Percentiles rank a stretch among this genome's conserved stretches.
Evolutionary conservation across 1,140 invertebrate genomes (phyloP).

Genomic region (Homalodisca vitripennis): DNA sequence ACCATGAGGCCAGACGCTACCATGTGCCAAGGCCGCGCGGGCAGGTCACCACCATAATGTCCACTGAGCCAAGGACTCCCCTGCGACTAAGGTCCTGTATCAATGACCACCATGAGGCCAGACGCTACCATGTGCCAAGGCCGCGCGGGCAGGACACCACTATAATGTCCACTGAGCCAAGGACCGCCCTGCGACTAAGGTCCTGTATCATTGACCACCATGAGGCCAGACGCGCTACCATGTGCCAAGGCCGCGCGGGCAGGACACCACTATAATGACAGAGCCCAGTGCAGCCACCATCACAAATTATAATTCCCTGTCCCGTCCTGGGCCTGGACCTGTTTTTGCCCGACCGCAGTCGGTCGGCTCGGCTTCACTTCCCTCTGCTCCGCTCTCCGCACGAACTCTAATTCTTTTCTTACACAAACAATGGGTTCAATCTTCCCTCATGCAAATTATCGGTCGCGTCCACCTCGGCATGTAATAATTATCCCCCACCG

Average conservation of each 20-base stretch:
- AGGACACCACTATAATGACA: background rate
- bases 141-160: too few relatives aligned
- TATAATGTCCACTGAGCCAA: too few relatives aligned
- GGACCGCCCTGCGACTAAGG: too few relatives aligned
- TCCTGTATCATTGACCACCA: too few relatives aligned
- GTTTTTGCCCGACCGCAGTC: background rate
- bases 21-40: too few relatives aligned
- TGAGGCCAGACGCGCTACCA: background rate
- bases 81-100: too few relatives aligned
- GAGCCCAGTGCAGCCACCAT: background rate
- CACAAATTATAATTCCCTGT: background rate
- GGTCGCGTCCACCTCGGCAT: background rate
- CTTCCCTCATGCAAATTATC: background rate
- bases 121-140: too few relatives aligned
- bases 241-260: background rate
- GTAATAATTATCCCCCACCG: background rate
- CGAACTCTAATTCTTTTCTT: background rate
- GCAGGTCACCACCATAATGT: too few relatives aligned
- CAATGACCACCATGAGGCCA: too few relatives aligned
- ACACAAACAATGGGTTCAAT: background rate
- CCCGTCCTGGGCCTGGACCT: background rate
- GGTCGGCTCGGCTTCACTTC: too few relatives aligned
- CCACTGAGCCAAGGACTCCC: too few relatives aligned
- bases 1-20: too few relatives aligned
- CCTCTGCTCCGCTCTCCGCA: background rate